Conservation (phyloP, 2,888 invertebrate genomes). For the Drosophila prostipennis region DNA sequence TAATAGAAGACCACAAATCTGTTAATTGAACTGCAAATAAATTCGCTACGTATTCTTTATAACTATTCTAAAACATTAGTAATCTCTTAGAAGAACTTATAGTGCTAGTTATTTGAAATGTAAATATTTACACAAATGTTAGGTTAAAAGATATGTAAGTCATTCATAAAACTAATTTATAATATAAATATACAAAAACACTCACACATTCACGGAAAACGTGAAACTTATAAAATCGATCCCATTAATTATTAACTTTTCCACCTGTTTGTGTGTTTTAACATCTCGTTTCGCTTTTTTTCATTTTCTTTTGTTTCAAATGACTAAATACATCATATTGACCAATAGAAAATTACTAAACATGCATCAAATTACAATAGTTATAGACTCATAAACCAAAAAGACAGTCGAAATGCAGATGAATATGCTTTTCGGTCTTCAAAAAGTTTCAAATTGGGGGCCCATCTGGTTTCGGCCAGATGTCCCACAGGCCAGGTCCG, state of each 20-base stretch:
- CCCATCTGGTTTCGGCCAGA: slow-evolving; percentile 26
- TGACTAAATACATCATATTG: slow-evolving; percentile 7
- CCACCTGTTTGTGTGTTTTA: not conserved
- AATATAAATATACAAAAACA: too few relatives aligned
- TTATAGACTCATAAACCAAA: slow-evolving; percentile 17
- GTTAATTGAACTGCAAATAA: slow-evolving; percentile 27
- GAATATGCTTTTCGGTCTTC: slow-evolving; percentile 9
- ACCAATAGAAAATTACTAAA: slow-evolving; percentile 21
- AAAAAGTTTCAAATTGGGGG: slow-evolving; percentile 6
- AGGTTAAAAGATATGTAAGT: too few relatives aligned
- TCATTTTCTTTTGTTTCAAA: not conserved
- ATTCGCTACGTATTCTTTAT: not conserved
- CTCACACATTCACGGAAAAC: not conserved
- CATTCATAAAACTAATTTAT: not conserved
- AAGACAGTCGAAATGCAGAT: slow-evolving; percentile 2
- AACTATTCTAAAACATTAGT: not conserved
- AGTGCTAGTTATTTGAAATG: not conserved
- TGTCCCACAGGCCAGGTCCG: slow-evolving; percentile 16
- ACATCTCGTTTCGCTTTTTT: not conserved
- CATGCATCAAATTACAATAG: slow-evolving; percentile 20
- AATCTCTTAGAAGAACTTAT: not conserved
- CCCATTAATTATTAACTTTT: slow-evolving; percentile 3
- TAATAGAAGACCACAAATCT: slow-evolving; percentile 6
- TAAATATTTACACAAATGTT: not conserved
- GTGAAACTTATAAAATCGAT: not conserved